Base-by-base conservation (phyloP, 1,140 invertebrate species). In the Hyphantria cunea region DNA sequence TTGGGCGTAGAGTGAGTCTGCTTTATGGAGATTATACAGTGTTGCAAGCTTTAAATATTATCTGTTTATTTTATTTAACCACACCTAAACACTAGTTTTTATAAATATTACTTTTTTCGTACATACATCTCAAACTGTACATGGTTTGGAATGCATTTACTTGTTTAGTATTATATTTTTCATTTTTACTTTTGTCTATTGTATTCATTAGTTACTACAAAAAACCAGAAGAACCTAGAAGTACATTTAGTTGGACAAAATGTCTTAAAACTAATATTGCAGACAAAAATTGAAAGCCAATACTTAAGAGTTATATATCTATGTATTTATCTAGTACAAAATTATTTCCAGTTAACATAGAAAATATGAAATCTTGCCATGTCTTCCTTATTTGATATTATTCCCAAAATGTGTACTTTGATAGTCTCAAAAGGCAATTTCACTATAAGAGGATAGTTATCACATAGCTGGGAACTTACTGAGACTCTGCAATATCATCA, bases 361-460 rank as follows among this genome's bases (percentile, higher is more conserved):
- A 58, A 58, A 58, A 58, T 58, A 48, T 58, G 33, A 49, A 56
- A 56, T 48, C 15, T 58, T 58, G 15, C 55, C 14, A 7, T 34
- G 17, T 44, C 41, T 31, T 31, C 39, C 42, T 54, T 41, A 14
- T 52, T 41, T 37, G 7, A 47, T 34, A 45, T 8, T 45, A 47
- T 47, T n/a, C 47, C 14, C 53, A 41, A 34, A 44, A 54, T 47
- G 33, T 48, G 55, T 49, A 49, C 55, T 58, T 48, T 58, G 37
- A 58, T 58, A 58, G 55, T 48, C 49, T 58, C 34, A n/a, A 37
- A 58, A 58, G 55, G 55, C 55, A 58, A 39, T 58, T 58, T 13
- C 34, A 58, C 55, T 58, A 49, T 58, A 58, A 49, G 44, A 58
- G 55, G 25, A 37, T 56, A 58, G 15, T 33, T 58, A 33, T 58